Base-by-base conservation (phyloP, 2,888 invertebrate genomes). In the Theodoxus fluviatilis region DNA sequence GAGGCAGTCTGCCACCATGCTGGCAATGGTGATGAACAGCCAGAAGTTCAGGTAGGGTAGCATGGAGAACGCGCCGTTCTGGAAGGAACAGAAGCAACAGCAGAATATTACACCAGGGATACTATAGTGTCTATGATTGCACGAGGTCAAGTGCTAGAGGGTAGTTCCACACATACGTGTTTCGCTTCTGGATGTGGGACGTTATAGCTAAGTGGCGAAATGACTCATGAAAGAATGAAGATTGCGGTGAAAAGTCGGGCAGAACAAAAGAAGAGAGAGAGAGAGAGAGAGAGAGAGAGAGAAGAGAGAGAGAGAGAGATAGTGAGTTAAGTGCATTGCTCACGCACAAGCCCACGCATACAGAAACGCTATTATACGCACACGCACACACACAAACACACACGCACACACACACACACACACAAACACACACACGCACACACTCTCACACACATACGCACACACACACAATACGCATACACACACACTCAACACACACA, bases 11-110 rank as follows among this genome's bases (percentile, higher is more conserved):
- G 80, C 77, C 4, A 76, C 63, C 18, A 76, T 71, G 22, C 80
- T 80, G 1, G 76, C 75, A 12, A 77, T 47, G 6, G 76, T 76
- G 22, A 78, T 75, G 38, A 76, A 77, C 25, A 78, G 40, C 81
- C 81, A 81, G 67, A 80, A 80, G 18, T 73, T 74, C 43, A 81
- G 71, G 67, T 80, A 81, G 0, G 80, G 80, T 40, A 81, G 76
- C 80, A 80, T 80, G 7, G 81, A 81, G 65, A 75, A 80, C 0
- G 76, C 75, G 3, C 81, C 81, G 70, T 81, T 81, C 81, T 81
- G 74, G 59, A 75, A 76, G 52, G 2, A 49, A 64, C 0, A 64
- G 52, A 68, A 15, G 2, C 57, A 28, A 63, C 1, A 59, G 33
- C 1, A n/a, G n/a, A n/a, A n/a, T n/a, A n/a, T n/a, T n/a, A n/a